Conservation (phyloP, 1,140 invertebrate species). For the Formica selysi region DNA sequence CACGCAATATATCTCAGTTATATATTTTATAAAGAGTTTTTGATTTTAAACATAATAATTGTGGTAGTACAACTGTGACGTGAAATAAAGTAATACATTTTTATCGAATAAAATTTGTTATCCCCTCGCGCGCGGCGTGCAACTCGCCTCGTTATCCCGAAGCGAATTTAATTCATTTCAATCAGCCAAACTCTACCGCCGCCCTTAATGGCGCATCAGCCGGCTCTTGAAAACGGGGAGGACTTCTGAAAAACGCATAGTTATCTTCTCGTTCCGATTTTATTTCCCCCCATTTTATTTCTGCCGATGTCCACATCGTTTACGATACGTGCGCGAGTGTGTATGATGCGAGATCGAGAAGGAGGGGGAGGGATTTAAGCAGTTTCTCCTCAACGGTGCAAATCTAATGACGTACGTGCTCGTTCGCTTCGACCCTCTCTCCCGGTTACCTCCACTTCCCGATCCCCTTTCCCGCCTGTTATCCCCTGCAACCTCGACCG, state of each 20-base stretch:
- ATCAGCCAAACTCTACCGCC: constrained; percentile 22
- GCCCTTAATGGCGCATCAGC: constrained; percentile 46
- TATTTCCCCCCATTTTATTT: constrained; percentile 51
- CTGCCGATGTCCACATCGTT: constrained; percentile 23
- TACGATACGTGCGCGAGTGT: constrained; percentile 43
- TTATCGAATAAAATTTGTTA: constrained; percentile 31
- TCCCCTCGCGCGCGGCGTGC: not conserved
- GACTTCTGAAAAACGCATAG: constrained; percentile 54
- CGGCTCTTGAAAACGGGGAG: not conserved
- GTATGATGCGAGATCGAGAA: constrained; percentile 49
- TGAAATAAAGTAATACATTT: constrained; percentile 6
- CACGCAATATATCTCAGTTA: not conserved
- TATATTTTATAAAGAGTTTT: not conserved
- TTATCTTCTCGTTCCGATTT: constrained; percentile 21
- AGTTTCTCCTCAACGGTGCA: constrained; percentile 61
- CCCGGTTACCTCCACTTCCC: constrained; percentile 23
- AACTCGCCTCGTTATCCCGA: constrained; percentile 47
- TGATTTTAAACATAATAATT: not conserved
- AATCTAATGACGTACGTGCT: constrained; percentile 73
- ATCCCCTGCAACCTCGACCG: constrained; percentile 9
- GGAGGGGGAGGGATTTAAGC: constrained; percentile 55
- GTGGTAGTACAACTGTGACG: not conserved
- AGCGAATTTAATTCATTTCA: constrained; percentile 51
- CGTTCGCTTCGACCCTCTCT: constrained; percentile 50
- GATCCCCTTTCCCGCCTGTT: not conserved